Base-by-base conservation (phyloP, 2,113 vertebrate genomes). In the Amblyopsis rosae region DNA sequence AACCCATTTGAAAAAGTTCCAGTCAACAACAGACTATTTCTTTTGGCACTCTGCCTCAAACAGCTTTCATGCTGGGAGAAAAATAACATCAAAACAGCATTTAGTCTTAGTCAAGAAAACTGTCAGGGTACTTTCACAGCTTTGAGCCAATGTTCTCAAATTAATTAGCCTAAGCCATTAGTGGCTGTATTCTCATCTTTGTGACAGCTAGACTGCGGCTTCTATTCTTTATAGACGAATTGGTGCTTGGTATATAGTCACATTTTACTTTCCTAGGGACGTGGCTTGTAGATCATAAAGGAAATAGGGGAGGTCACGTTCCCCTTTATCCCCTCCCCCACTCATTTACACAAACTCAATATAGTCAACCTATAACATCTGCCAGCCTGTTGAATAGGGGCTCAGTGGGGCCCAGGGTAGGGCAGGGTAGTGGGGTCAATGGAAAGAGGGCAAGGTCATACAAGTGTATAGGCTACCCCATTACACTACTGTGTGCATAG, bases 361-460 rank as follows among this genome's bases (percentile, higher is more conserved):
- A 65, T 56, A 59, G 74, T 75, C 67, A 85, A 81, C 76, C 76
- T 70, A 84, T 67, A 82, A 79, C 87, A 86, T 90, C 86, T 86
- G 87, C 49, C 69, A 70, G 83, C 62, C 77, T 12, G 66, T 64
- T 85, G 81, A 91, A 88, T 83, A 59, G 73, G 67, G 67, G 67
- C 3, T 3, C 53, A 65, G 17, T 53, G 82, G 80, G 87, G 84
- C 84, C 80, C 85, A 66, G 81, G 75, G 75, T 67, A n/a, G 59
- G 8, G 75, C 48, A 19, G 51, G 46, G 48, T 16, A 16, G 26
- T 26, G 26, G 16, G 41, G 62, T 4, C 9, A 46, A 19, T 9
- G 4, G 64, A 35, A 73, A 70, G 65, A 72, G 72, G 73, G 74
- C 8, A 51, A 77, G 74, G 83, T 77, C 86, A 86, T 65, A 64